These are phyloP conservation scores for Pristiophorus japonicus DNA, from an alignment of 2,113 vertebrate species.

Conservation along the genomic window DNA sequence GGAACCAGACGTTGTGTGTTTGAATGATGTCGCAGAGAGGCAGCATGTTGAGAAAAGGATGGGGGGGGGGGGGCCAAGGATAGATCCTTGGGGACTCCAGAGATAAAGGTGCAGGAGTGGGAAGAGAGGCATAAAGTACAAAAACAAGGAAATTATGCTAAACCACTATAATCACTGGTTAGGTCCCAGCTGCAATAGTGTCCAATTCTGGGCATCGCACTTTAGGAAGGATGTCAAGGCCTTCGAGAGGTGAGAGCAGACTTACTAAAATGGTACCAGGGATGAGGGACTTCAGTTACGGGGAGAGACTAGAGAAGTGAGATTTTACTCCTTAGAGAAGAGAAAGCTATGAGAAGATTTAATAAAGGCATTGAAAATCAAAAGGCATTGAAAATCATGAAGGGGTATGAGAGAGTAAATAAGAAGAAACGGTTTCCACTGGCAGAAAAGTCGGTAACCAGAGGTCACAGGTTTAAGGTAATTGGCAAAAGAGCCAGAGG, in stretches of 20 bases:
- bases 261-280: background rate
- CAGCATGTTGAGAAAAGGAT: background rate
- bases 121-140: background rate
- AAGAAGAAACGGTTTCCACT: background rate
- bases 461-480: background rate
- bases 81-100: background rate
- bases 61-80: background rate
- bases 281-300: background rate
- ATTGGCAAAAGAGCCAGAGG: constrained; percentile 9
- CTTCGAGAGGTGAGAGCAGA: background rate
- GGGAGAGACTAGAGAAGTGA: background rate
- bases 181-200: background rate
- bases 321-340: background rate
- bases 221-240: background rate
- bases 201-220: background rate
- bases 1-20: background rate
- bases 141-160: background rate
- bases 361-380: background rate
- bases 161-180: background rate
- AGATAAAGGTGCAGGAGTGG: background rate
- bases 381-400: background rate
- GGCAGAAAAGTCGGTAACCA: background rate
- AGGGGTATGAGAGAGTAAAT: background rate
- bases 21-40: background rate
- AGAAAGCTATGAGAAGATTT: background rate